Evolutionary conservation across 1,140 invertebrate genomes (phyloP), one percentile per base, ranked within the genome.

Genomic region (Lucilia cuprina): DNA sequence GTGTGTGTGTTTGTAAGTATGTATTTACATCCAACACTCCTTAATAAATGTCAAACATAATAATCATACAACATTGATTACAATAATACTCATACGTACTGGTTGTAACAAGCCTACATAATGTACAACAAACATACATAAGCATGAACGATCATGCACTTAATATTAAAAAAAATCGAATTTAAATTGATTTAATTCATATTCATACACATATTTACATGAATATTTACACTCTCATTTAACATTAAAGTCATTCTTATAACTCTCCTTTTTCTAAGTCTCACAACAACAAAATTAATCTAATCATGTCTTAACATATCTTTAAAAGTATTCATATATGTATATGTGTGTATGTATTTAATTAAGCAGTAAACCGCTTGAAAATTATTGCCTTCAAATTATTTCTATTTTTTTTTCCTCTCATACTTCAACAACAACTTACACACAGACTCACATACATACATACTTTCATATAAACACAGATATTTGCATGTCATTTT

Each of bases 291-390:
- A 41, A 41, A 41, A 41, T 3, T 8, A 41, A 2, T 41, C 41
- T 41, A 41, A 41, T 41, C 41, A 10, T 41, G 41, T 30, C 25
- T n/a, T n/a, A n/a, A n/a, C n/a, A n/a, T n/a, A n/a, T n/a, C n/a
- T n/a, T n/a, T n/a, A n/a, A n/a, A n/a, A n/a, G n/a, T n/a, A n/a
- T n/a, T n/a, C n/a, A n/a, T n/a, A n/a, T n/a, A n/a, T n/a, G n/a
- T n/a, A n/a, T n/a, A n/a, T 21, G 17, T 70, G 0, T 70, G 17
- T 70, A 7, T 70, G n/a, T 70, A 70, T 70, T 70, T 70, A 70
- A 70, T 70, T 70, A 70, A 70, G 65, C 65, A 70, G 65, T 70
- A 70, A 70, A 70, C 21, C 25, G 65, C 19, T 19, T 70, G n/a
- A 70, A 70, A 70, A 70, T 19, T 25, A 19, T 70, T 25, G 19